Evolutionary conservation across 2,113 vertebrate species (phyloP).

Genomic region (Colaptes auratus): DNA sequence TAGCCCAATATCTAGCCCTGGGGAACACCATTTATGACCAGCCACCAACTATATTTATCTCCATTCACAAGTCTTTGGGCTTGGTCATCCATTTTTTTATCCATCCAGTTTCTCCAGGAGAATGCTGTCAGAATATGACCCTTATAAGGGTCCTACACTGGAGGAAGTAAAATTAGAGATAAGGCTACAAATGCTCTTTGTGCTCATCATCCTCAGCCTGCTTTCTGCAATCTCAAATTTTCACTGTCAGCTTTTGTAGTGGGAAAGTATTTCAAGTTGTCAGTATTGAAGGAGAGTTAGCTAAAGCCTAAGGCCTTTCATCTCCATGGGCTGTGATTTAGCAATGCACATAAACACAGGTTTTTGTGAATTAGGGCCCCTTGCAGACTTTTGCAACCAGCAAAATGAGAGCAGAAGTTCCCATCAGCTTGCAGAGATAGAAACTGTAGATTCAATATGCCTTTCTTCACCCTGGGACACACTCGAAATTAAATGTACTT

Average conservation of each 20-base stretch:
- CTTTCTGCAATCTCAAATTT: background rate
- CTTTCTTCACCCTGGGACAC: background rate
- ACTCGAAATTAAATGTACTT: background rate
- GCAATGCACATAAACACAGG: background rate
- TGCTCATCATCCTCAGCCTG: background rate
- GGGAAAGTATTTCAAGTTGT: background rate
- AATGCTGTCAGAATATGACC: background rate
- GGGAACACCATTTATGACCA: too few species aligned
- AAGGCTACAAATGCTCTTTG: background rate
- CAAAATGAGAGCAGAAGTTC: background rate
- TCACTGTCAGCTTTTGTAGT: background rate
- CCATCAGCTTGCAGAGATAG: background rate
- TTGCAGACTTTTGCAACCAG: background rate
- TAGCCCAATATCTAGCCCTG: too few species aligned
- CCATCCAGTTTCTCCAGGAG: too few species aligned
- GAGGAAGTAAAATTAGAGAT: background rate
- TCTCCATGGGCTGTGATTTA: background rate
- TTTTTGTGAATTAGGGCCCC: background rate
- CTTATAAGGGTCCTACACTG: background rate
- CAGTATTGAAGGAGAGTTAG: background rate
- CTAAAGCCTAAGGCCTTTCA: background rate
- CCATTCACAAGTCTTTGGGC: too few species aligned
- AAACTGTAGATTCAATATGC: background rate
- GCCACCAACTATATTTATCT: too few species aligned
- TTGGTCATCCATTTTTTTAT: too few species aligned